phyloP scores from a whole-genome alignment of 2,797 vertebrate genomes.

The Graptemys geographica region DNA sequence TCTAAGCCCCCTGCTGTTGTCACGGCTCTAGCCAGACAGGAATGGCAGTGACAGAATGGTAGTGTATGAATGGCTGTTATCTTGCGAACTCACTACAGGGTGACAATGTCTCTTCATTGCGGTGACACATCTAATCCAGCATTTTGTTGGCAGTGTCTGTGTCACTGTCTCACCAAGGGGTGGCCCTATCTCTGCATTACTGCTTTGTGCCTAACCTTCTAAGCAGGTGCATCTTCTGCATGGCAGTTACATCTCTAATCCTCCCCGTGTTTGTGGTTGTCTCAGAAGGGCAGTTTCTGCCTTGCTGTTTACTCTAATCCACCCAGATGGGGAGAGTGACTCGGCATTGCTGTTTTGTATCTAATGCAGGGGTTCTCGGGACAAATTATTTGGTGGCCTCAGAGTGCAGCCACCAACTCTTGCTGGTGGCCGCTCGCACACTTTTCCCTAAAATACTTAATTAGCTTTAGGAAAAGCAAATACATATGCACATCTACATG shows the following conservation, averaged over 20 bases:
- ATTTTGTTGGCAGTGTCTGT: neutral
- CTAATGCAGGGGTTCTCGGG: neutral
- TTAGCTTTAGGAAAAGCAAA: too few relatives aligned
- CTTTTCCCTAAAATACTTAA: too few relatives aligned
- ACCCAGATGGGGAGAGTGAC: neutral
- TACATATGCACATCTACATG: too few relatives aligned
- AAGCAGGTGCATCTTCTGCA: neutral
- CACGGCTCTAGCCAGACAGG: too few relatives aligned
- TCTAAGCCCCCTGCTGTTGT: neutral
- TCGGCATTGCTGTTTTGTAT: neutral
- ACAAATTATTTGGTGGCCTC: too few relatives aligned
- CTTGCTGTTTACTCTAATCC: neutral
- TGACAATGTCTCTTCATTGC: neutral
- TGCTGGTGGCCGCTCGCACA: too few relatives aligned
- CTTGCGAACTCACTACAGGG: rapidly evolving
- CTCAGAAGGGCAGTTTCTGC: neutral
- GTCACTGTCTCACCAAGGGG: neutral
- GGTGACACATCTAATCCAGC: neutral
- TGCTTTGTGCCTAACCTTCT: neutral
- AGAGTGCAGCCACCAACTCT: too few relatives aligned
- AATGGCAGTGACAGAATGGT: neutral
- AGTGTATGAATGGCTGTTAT: rapidly evolving
- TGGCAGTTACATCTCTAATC: neutral
- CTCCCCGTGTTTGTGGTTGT: neutral
- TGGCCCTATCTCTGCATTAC: neutral